Conservation (phyloP, 2,888 invertebrate species). For the Hirtodrosophila cameraria region DNA sequence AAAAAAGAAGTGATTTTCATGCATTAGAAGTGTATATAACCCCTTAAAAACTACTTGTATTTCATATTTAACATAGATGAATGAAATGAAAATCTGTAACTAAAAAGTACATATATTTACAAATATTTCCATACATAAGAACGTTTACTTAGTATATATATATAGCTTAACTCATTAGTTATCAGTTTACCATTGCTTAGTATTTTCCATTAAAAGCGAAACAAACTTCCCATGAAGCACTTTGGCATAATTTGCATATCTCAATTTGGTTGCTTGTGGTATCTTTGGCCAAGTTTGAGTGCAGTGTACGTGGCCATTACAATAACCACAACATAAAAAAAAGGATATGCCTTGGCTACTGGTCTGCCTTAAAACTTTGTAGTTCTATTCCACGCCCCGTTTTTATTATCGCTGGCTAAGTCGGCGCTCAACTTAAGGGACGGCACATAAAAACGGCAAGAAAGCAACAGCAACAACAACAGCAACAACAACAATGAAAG, state of each 20-base stretch:
- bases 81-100: too few species aligned
- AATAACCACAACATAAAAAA: slow-evolving; percentile 77
- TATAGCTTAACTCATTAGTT: slow-evolving; percentile 36
- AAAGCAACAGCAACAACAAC: slow-evolving; percentile 13
- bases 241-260: slow-evolving; percentile 64
- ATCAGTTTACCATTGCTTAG: slow-evolving; percentile 7
- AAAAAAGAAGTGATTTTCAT: too few species aligned
- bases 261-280: slow-evolving; percentile 24
- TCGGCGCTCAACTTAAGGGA: slow-evolving; percentile 65
- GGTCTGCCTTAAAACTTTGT: slow-evolving; percentile 65
- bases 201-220: background rate
- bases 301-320: slow-evolving; percentile 71
- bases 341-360: slow-evolving; percentile 70
- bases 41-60: too few species aligned
- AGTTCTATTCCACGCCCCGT: slow-evolving; percentile 63
- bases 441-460: slow-evolving; percentile 61
- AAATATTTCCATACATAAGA: background rate
- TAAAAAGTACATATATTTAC: slow-evolving; percentile 3
- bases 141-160: background rate
- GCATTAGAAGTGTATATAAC: too few species aligned
- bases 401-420: slow-evolving; percentile 71
- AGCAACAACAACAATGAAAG: slow-evolving; percentile 3
- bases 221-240: slow-evolving; percentile 23
- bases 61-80: too few species aligned
- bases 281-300: slow-evolving; percentile 27